phyloP scores from a whole-genome alignment of 2,888 invertebrate species.

The Thymelicus sylvestris region DNA sequence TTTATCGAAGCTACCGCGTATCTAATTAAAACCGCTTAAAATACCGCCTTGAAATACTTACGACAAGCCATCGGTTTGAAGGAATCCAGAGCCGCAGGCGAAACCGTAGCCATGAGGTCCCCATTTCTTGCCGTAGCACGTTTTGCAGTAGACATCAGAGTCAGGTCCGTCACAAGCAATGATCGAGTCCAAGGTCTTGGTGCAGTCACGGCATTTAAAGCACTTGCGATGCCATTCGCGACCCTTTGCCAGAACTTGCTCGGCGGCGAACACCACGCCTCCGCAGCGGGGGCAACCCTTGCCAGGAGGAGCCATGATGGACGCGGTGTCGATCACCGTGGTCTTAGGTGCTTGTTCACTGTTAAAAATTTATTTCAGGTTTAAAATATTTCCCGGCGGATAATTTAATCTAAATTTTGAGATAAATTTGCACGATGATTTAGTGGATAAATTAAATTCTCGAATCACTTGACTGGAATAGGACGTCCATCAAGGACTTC shows the following conservation, averaged over 20 bases:
- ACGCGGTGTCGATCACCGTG: constrained; percentile 91
- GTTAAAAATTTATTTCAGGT: constrained; percentile 32
- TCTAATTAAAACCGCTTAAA: not conserved
- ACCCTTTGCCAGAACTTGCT: constrained; percentile 95
- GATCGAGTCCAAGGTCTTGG: constrained; percentile 97
- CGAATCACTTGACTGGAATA: too few species aligned
- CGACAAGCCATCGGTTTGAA: constrained; percentile 96
- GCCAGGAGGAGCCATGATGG: constrained; percentile 92
- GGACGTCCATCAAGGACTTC: too few species aligned
- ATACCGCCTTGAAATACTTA: constrained; percentile 70
- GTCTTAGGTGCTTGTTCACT: constrained; percentile 92
- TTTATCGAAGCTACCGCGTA: not conserved
- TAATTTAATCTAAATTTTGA: too few species aligned
- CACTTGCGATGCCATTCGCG: constrained; percentile 97
- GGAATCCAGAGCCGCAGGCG: constrained; percentile 96
- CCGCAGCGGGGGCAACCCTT: constrained; percentile 96
- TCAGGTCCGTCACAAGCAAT: constrained; percentile 98
- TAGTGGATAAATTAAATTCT: too few species aligned
- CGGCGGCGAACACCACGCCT: constrained; percentile 96
- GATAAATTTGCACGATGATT: too few species aligned
- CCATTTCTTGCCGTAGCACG: constrained; percentile 99
- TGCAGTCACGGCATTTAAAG: constrained; percentile 96
- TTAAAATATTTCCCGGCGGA: not conserved
- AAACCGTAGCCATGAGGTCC: constrained; percentile 98
- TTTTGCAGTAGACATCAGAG: constrained; percentile 97